A percentile compares a stretch with the other conserved stretches of the same genome.
phyloP scores from a whole-genome alignment of 2,797 vertebrate species.

The Antrozous pallidus region DNA sequence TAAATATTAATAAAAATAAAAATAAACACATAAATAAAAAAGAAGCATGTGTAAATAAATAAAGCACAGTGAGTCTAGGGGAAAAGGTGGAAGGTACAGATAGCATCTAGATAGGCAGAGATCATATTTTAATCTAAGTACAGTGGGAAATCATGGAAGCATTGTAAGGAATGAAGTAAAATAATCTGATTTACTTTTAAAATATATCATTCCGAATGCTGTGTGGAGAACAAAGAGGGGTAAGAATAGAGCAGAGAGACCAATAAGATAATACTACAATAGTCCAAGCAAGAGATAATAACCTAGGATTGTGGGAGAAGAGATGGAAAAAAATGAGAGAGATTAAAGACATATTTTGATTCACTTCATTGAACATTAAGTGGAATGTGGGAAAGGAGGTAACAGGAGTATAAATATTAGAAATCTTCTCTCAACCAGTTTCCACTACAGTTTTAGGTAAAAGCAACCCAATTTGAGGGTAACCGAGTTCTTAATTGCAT shows the following conservation, averaged over 20 bases:
- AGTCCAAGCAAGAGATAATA: not conserved
- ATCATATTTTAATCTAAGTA: not conserved
- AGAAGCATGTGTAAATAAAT: no score
- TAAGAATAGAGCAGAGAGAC: not conserved
- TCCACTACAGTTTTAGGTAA: not conserved
- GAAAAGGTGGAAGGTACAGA: not conserved
- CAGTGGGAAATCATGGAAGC: not conserved
- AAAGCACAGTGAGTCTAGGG: not conserved
- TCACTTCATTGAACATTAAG: not conserved
- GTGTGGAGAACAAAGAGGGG: not conserved
- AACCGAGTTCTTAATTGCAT: not conserved
- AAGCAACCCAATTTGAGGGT: not conserved
- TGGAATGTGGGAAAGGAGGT: not conserved
- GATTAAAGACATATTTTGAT: not conserved
- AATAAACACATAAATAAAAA: no score
- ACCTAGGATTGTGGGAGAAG: not conserved
- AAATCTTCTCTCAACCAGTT: not conserved
- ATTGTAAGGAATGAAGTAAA: not conserved
- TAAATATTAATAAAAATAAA: no score
- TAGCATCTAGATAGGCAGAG: not conserved
- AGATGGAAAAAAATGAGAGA: not conserved
- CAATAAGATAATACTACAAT: not conserved
- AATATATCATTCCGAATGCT: not conserved
- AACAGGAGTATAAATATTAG: not conserved
- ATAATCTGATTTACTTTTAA: not conserved